phyloP scores from a whole-genome alignment of 2,888 invertebrate species.

The Bellardia bayeri region DNA sequence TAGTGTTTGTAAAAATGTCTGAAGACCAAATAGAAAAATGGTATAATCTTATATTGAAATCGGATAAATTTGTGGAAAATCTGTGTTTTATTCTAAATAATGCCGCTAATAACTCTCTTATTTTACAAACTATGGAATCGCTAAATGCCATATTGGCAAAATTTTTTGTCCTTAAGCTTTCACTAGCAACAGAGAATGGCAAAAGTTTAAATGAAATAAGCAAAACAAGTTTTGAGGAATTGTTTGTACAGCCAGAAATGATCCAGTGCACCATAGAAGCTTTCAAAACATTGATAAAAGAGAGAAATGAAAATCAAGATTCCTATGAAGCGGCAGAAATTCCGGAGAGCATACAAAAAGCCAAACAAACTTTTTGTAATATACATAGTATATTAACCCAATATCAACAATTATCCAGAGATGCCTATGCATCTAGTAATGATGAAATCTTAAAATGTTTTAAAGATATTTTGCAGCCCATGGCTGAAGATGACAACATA shows the following conservation, averaged over 20 bases:
- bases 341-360: constrained; percentile 79
- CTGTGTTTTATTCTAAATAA: constrained; percentile 90
- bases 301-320: constrained; percentile 66
- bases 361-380: constrained; percentile 83
- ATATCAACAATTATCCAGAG: constrained; percentile 79
- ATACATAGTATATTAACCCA: constrained; percentile 83
- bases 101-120: constrained; percentile 88
- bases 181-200: constrained; percentile 44
- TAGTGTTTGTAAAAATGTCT: constrained; percentile 85
- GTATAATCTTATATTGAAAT: constrained; percentile 85
- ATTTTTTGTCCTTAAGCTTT: constrained; percentile 77
- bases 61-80: constrained; percentile 85
- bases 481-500: constrained; percentile 80
- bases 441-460: constrained; percentile 77
- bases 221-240: constrained; percentile 77
- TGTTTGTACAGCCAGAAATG: constrained; percentile 81
- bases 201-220: constrained; percentile 71
- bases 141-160: constrained; percentile 86
- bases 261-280: constrained; percentile 82
- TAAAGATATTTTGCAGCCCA: constrained; percentile 80
- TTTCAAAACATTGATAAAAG: constrained; percentile 75
- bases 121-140: constrained; percentile 86
- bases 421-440: constrained; percentile 78
- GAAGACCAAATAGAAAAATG: constrained; percentile 80
- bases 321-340: constrained; percentile 72